Percentiles rank a stretch among this genome's conserved stretches.
Conservation (phyloP, 2,888 invertebrate species). For the Leucophora obtusa region DNA sequence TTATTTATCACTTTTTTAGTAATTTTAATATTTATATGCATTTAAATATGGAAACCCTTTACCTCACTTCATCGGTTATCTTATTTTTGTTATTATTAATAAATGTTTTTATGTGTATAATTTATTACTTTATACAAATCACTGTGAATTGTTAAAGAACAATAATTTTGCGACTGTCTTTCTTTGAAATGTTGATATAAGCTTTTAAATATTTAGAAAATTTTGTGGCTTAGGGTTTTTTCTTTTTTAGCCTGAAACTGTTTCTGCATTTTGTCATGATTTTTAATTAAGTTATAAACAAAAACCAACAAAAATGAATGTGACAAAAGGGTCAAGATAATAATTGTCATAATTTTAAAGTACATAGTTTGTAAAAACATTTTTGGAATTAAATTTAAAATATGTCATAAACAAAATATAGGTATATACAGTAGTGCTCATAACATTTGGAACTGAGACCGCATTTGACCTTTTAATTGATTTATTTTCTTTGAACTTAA, state of each 20-base stretch:
- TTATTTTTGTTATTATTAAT: not conserved
- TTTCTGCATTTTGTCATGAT: slow-evolving; percentile 31
- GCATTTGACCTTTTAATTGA: too few relatives aligned
- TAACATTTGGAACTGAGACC: too few relatives aligned
- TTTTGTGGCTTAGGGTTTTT: not conserved
- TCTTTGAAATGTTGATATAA: slow-evolving; percentile 5
- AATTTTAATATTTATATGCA: slow-evolving; percentile 21
- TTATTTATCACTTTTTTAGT: slow-evolving; percentile 10
- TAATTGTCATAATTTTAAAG: slow-evolving; percentile 17
- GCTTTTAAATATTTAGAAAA: not conserved
- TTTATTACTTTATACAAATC: slow-evolving; percentile 3
- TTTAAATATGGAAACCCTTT: slow-evolving; percentile 10
- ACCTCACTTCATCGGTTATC: not conserved
- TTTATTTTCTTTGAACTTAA: too few relatives aligned
- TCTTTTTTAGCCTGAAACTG: slow-evolving; percentile 18
- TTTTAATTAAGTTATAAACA: slow-evolving; percentile 36
- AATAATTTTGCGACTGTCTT: slow-evolving; percentile 13
- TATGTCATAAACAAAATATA: slow-evolving; percentile 9
- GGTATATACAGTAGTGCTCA: too few relatives aligned
- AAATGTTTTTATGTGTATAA: slow-evolving; percentile 5
- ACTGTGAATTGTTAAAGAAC: not conserved
- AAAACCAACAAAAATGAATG: not conserved
- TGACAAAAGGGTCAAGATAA: slow-evolving; percentile 33
- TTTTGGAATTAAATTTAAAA: not conserved
- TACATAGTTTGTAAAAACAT: not conserved